These are phyloP conservation scores for Trachemys scripta DNA, from an alignment of 2,113 vertebrate genomes.

Conservation along the genomic window DNA sequence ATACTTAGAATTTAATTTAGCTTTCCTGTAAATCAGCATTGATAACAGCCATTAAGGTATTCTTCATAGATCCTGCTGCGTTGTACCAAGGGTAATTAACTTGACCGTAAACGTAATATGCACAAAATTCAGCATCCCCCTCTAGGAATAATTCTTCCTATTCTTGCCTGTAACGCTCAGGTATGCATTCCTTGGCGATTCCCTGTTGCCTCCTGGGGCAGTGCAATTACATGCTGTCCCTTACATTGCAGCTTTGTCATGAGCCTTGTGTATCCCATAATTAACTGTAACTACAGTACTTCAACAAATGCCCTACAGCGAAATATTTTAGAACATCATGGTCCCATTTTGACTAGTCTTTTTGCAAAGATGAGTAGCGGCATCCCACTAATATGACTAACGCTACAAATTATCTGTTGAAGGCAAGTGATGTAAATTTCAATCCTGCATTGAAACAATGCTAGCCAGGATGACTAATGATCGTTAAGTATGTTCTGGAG, in stretches of 20 bases:
- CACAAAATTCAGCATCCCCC: fast-evolving
- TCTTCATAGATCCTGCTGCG: neutral
- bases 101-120: constrained; percentile 1
- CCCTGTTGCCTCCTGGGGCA: neutral
- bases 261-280: neutral
- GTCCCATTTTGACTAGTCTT: neutral
- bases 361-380: neutral
- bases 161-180: constrained; percentile 10
- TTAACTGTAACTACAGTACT: fast-evolving
- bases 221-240: fast-evolving
- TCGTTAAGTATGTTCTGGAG: neutral
- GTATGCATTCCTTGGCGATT: neutral
- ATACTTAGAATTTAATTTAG: constrained; percentile 38
- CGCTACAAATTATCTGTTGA: fast-evolving
- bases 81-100: neutral
- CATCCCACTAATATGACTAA: neutral
- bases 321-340: neutral
- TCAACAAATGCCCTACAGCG: neutral
- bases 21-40: constrained; percentile 46
- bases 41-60: neutral
- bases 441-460: neutral
- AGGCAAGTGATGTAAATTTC: neutral
- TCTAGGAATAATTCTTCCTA: constrained; percentile 34
- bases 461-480: neutral
- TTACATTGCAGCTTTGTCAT: neutral